phyloP scores from a whole-genome alignment of 2,888 invertebrate species.

The Lasioglossum malachurum region DNA sequence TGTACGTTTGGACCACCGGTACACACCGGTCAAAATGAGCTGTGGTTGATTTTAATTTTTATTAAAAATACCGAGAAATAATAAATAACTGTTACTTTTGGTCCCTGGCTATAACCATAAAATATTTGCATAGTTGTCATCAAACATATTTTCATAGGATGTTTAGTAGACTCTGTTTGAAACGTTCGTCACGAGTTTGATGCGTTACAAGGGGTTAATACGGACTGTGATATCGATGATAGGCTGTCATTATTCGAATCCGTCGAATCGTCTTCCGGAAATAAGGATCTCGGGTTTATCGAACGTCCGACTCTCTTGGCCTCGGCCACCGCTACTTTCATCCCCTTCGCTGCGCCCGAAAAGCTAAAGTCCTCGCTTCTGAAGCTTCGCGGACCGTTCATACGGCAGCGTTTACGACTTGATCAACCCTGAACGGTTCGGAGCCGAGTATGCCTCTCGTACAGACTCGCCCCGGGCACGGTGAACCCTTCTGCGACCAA shows the following conservation, averaged over 20 bases:
- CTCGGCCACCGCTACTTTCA: constrained; percentile 1
- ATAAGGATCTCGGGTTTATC: constrained; percentile 60
- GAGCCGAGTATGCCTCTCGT: neutral
- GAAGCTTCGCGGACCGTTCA: constrained; percentile 40
- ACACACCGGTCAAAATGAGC: neutral
- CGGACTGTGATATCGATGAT: neutral
- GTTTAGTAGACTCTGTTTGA: neutral
- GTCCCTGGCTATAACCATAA: no score
- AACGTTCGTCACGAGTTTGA: neutral
- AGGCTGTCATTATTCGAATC: neutral
- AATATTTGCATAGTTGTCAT: no score
- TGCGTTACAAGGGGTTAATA: neutral
- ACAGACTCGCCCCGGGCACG: neutral
- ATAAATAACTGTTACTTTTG: no score
- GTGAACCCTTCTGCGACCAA: neutral
- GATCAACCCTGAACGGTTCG: constrained; percentile 34
- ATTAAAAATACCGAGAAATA: neutral
- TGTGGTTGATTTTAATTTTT: neutral
- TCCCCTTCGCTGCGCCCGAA: constrained; percentile 12
- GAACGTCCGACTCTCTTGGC: constrained; percentile 28
- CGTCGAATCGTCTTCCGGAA: constrained; percentile 27
- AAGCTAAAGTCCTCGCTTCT: constrained; percentile 24
- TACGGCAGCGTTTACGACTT: constrained; percentile 29
- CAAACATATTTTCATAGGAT: no score
- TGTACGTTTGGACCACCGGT: neutral